Base-by-base conservation (phyloP, 1,140 invertebrate genomes). In the Magallana angulata region DNA sequence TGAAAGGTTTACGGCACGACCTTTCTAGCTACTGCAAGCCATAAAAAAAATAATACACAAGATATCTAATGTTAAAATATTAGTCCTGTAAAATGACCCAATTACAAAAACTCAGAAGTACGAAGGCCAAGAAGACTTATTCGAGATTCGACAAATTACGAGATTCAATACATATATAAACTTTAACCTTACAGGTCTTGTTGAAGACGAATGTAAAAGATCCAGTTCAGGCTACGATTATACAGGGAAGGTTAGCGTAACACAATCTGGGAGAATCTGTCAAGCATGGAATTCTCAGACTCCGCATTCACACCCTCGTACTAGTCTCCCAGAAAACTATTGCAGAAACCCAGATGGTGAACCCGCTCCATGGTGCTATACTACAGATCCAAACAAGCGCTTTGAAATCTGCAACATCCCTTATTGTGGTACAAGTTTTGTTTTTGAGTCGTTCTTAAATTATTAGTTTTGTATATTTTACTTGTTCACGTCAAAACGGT, bases 291-390 rank as follows among this genome's bases (percentile, higher is more conserved):
- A 14, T 0, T 56, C 30, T 8, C 64, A 83, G 48, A 24, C 48
- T 18, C 86, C 86, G 0, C 86, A 87, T 71, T 24, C n/a, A 7
- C 86, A 87, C 58, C 36, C 24, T 6, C 16, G 30, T 1, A 30
- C n/a, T 0, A 57, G n/a, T n/a, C n/a, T 87, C 1, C 11, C 30
- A 16, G 18, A 48, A 2, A 87, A 87, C n/a, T 87, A 84, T 18
- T 87, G 86, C 48, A 84, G 86, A 30, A 87, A 87, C 60, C 82
- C 82, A 1, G 64, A 83, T 12, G 16, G 18, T 16, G 62, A 81
- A 9, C 18, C 62, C 1, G n/a, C 81, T 24, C 86, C 82, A 7
- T 87, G 86, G 86, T 87, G 86, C 68, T 87, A 84, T 18, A 87
- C 86, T 11, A 84, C 60, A 7, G 82, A 83, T 76, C 16, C 14